Evolutionary conservation across 2,888 invertebrate species (phyloP).

Genomic region (Aspidapion aeneum): DNA sequence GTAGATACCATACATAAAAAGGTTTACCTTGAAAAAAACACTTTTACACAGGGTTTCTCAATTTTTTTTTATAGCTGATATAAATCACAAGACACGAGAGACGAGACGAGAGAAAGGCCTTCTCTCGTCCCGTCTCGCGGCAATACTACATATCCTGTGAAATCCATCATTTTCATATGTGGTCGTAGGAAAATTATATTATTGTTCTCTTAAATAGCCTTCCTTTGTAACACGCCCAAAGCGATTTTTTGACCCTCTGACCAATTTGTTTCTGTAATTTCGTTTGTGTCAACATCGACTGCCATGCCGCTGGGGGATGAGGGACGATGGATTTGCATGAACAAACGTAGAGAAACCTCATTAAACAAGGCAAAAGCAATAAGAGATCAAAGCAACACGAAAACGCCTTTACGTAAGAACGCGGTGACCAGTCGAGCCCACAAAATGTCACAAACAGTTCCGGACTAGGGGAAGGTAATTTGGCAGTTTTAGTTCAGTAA

Average conservation of each 20-base stretch:
- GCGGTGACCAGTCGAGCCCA: not conserved
- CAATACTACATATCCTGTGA: too few species aligned
- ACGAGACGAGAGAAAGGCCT: too few species aligned
- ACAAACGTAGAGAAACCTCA: not conserved
- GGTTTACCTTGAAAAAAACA: too few species aligned
- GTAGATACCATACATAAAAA: too few species aligned
- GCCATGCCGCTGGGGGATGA: not conserved
- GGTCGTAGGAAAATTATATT: too few species aligned
- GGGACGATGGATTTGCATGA: not conserved
- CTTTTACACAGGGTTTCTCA: too few species aligned
- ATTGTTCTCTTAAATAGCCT: too few species aligned
- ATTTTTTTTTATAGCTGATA: too few species aligned
- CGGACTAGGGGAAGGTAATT: not conserved
- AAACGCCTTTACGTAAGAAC: not conserved
- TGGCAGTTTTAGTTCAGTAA: not conserved
- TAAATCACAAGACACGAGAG: too few species aligned
- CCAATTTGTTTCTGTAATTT: not conserved
- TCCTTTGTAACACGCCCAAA: too few species aligned
- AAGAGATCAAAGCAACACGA: conserved; percentile 1
- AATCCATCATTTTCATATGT: too few species aligned
- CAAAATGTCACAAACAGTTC: conserved; percentile 2
- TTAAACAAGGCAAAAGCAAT: conserved; percentile 1
- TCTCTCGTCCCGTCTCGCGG: too few species aligned
- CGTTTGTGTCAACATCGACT: not conserved
- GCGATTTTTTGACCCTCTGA: not conserved